These are phyloP conservation scores for Tapera naevia DNA, from an alignment of 2,797 vertebrate species.

Conservation along the genomic window DNA sequence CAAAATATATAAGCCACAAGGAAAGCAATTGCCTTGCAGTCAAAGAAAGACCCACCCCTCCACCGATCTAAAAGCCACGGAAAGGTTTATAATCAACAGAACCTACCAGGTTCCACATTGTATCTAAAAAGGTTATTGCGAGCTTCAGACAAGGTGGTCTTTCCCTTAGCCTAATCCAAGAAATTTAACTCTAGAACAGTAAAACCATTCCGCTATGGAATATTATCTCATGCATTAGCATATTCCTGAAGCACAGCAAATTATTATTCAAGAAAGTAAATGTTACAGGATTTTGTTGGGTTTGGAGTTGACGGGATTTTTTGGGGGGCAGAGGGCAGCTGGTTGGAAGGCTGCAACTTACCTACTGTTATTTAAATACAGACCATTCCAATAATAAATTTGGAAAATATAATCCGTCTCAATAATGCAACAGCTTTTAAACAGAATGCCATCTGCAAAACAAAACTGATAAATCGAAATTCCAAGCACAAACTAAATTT, in stretches of 20 bases:
- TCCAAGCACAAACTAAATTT: neutral
- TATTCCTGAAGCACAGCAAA: neutral
- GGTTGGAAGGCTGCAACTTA: neutral
- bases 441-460: neutral
- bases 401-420: neutral
- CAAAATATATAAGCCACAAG: neutral
- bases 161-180: neutral
- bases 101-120: neutral
- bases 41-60: neutral
- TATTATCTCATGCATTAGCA: neutral
- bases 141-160: neutral
- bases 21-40: neutral
- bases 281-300: neutral
- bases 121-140: neutral
- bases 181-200: neutral
- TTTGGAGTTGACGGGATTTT: neutral
- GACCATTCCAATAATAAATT: neutral
- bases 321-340: neutral
- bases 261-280: neutral
- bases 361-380: neutral
- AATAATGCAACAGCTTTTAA: neutral
- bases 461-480: neutral
- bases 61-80: neutral
- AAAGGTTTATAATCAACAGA: neutral
- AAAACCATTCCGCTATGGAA: neutral